Evolutionary conservation across 2,888 invertebrate species (phyloP).

Genomic region (Ophion ellenae): DNA sequence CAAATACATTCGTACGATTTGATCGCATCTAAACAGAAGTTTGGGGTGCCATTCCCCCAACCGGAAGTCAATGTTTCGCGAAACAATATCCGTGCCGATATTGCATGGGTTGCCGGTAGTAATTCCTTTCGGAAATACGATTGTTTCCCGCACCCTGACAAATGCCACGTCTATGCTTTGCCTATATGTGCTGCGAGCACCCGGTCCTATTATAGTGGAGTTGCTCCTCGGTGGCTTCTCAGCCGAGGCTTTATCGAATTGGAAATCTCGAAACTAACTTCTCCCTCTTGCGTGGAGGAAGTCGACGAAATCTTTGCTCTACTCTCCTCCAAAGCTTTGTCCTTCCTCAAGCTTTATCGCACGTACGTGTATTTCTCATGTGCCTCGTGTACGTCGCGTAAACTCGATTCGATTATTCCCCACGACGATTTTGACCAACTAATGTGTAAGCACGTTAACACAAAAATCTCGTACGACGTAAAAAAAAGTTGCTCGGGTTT

Average conservation of each 20-base stretch:
- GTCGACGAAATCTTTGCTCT: slow-evolving; percentile 49
- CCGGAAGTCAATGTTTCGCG: slow-evolving; percentile 76
- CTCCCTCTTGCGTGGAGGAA: slow-evolving; percentile 54
- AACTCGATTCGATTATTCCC: too few relatives aligned
- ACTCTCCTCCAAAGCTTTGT: slow-evolving; percentile 11
- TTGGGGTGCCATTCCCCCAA: slow-evolving; percentile 55
- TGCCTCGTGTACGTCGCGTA: too few relatives aligned
- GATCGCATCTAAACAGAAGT: slow-evolving; percentile 16
- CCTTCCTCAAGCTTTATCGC: background rate
- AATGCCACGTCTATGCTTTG: slow-evolving; percentile 53
- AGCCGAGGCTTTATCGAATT: slow-evolving; percentile 34
- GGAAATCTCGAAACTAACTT: slow-evolving; percentile 58
- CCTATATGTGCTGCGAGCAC: slow-evolving; percentile 5
- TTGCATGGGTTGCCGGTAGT: slow-evolving; percentile 78
- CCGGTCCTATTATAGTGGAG: slow-evolving; percentile 22
- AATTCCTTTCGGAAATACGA: slow-evolving; percentile 81
- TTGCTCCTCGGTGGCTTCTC: slow-evolving; percentile 35
- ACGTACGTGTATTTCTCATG: slow-evolving; percentile 8
- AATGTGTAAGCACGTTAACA: too few relatives aligned
- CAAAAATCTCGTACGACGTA: too few relatives aligned
- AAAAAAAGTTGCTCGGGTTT: too few relatives aligned
- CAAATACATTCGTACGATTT: background rate
- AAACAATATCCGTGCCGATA: slow-evolving; percentile 83
- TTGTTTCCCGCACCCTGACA: slow-evolving; percentile 77
- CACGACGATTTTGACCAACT: too few relatives aligned